Conservation (phyloP, 23 tunicate species). For the Corella eumyota region DNA sequence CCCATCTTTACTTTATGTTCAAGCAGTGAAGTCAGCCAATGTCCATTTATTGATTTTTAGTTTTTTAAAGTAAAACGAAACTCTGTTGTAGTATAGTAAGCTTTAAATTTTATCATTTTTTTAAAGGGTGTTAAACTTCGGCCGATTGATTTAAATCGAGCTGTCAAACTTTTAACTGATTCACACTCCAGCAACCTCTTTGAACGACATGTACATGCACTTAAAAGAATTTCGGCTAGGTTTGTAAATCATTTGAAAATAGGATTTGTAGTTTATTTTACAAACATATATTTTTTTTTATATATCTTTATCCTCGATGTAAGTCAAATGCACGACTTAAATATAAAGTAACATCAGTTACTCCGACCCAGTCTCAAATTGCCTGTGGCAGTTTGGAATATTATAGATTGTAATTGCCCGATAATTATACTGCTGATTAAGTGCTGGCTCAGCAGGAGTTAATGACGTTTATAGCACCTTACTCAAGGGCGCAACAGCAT, state of each 20-base stretch:
- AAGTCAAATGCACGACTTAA: too few species aligned
- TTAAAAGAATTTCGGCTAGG: conserved; percentile 60
- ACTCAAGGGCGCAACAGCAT: too few species aligned
- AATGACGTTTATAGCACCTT: too few species aligned
- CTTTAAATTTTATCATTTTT: neutral
- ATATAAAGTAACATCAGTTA: too few species aligned
- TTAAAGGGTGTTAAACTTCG: conserved; percentile 51
- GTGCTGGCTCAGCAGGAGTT: neutral
- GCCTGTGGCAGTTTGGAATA: neutral
- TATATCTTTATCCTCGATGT: too few species aligned
- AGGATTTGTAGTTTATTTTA: too few species aligned
- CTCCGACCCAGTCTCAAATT: too few species aligned
- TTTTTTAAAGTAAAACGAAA: too few species aligned
- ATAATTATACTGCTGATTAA: neutral
- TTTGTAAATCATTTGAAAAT: neutral
- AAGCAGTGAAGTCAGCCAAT: too few species aligned
- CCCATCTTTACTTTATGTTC: too few species aligned
- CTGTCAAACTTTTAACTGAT: conserved; percentile 58
- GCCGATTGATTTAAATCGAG: conserved; percentile 58
- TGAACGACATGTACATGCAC: conserved; percentile 83
- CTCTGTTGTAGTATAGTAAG: neutral
- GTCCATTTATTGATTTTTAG: too few species aligned
- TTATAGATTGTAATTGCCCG: neutral
- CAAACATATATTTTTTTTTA: neutral
- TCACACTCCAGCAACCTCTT: conserved; percentile 64